Conservation (phyloP, 92 coral and sea anemone species). For the Isaurus tuberculatus region DNA sequence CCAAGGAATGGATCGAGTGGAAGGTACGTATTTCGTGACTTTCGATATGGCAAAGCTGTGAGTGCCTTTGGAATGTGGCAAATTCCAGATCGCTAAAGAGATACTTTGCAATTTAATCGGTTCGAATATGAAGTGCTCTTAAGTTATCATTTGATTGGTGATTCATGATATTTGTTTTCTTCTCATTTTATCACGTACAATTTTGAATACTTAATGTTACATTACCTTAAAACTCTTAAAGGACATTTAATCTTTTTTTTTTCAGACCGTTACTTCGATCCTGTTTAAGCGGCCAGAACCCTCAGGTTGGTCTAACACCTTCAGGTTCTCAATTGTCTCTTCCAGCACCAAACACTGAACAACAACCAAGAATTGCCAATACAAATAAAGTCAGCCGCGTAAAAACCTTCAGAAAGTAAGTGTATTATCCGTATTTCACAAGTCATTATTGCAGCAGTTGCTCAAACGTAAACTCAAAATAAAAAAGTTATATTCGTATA, state of each 20-base stretch:
- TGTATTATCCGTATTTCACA: slow-evolving; percentile 4
- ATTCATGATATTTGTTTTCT: slow-evolving; percentile 1
- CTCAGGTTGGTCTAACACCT: not conserved
- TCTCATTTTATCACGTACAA: not conserved
- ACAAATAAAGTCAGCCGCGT: slow-evolving; percentile 68
- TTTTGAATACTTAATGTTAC: not conserved
- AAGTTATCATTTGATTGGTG: not conserved
- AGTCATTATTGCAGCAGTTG: not conserved
- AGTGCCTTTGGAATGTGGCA: slow-evolving; percentile 21
- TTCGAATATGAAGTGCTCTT: not conserved
- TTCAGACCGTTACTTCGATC: slow-evolving; percentile 40
- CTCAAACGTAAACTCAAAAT: not conserved
- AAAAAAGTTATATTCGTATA: not conserved
- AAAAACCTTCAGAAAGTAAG: slow-evolving; percentile 76
- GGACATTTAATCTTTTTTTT: not conserved
- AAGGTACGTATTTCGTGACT: slow-evolving; percentile 14
- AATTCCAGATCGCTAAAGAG: not conserved
- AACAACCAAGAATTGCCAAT: slow-evolving; percentile 3
- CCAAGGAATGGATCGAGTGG: slow-evolving; percentile 32
- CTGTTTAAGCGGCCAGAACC: slow-evolving; percentile 30
- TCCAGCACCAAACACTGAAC: slow-evolving; percentile 20
- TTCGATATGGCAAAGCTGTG: not conserved
- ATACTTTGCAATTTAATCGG: not conserved
- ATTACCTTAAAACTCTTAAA: slow-evolving; percentile 12
- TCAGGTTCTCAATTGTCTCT: slow-evolving; percentile 27